Evolutionary conservation across 64 coral and sea anemone genomes (phyloP), one percentile per base, ranked within the genome.

Genomic region (Montipora sp.): DNA sequence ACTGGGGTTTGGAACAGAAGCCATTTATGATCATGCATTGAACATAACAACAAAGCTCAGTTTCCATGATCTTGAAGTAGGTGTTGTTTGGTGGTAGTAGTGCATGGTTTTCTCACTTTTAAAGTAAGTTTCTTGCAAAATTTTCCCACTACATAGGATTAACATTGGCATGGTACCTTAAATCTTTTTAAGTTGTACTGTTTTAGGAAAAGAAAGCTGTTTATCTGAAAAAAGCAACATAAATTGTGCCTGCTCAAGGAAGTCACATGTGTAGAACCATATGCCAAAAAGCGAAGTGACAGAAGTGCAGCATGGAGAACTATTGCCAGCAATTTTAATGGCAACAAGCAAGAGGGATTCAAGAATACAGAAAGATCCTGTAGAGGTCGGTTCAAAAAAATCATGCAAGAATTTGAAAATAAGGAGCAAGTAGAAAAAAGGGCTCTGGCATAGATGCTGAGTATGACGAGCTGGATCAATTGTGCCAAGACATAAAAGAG

Each of bases 211-310:
- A 16, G 83, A 87, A 87, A 87, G 61, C 65, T 87, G 8, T 87
- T 87, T 47, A 68, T 87, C 45, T 71, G 46, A 60, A 60, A 87
- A 87, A 87, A 16, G 83, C 66, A 87, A 87, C 19, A 20, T 87
- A 1, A 87, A 87, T 70, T 87, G 61, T 87, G 83, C 83, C 63
- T 87, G 36, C 83, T 87, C 83, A 87, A 87, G 71, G 83, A 70
- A 59, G 83, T 87, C 60, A 63, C 71, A 63, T 87, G 71, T 21
- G 43, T 70, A 87, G 9, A 70, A 70, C 83, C 83, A 70, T 87
- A 87, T 48, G n/a, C 63, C 83, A 87, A 70, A 87, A 71, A 87
- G 71, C 83, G 71, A 87, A 70, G 60, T 87, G 83, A 87, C 65
- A 73, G 83, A 84, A 58, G 57, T 84, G 81, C 67, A 44, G 57